Evolutionary conservation across 92 coral and sea anemone species (phyloP), one percentile per base, ranked within the genome.

Genomic region (Nematostella vectensis): DNA sequence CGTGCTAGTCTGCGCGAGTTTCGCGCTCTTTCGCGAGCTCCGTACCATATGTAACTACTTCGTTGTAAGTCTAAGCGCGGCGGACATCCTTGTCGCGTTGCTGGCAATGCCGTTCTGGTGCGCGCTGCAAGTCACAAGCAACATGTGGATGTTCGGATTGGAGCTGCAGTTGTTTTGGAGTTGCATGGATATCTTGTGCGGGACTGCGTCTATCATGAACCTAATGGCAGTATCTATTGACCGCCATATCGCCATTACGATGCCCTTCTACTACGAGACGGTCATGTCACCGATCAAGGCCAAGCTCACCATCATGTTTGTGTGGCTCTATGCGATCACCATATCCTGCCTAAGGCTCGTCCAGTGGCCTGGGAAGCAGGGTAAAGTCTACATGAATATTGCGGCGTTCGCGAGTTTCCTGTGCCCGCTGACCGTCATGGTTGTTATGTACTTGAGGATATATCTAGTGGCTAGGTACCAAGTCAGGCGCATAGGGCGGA

Each of bases 31-130:
- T 49, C 61, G 52, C 16, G 94, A 84, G 31, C 70, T 84, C 38
- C 69, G 83, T 1, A 84, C 87, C 9, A 77, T 84, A 22, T 84
- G 94, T 26, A 82, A 84, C 67, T 84, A 79, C 54, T 84, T 84
- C 59, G 87, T 84, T 11, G 81, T 79, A 59, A 84, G 94, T 52
- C 82, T 84, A 22, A 79, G 87, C 47, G 83, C 83, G 53, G 81
- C 94, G 16, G 94, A 84, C 43, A 75, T 84, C 28, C 79, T 84
- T 19, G 94, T 84, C 22, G 87, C 94, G 53, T 28, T 84, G 43
- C 57, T 74, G 23, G 94, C 94, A 2, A 84, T 84, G 94, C 94
- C 94, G 8, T 79, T 84, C 65, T 84, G 94, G 94, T 84, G 94
- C 68, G 75, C 76, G 2, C 66, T 79, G 10, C 94, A 84, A 58